Evolutionary conservation across 2,888 invertebrate genomes (phyloP).

Genomic region (Orchesella flavescens): DNA sequence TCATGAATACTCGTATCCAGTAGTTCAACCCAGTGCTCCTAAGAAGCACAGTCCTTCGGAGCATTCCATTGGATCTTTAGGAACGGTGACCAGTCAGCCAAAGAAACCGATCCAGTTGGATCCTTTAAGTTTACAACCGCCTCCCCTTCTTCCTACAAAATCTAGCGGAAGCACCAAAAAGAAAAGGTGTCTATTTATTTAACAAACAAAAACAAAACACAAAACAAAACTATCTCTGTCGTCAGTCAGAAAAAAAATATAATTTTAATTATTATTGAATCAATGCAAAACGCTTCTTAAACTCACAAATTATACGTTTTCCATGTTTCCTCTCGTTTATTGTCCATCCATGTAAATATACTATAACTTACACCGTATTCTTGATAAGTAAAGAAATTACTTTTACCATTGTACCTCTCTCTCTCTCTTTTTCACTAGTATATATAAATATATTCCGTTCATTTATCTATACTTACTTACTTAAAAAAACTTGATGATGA

Average conservation of each 20-base stretch:
- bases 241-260: background rate
- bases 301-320: constrained; percentile 10
- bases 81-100: constrained; percentile 69
- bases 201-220: constrained; percentile 26
- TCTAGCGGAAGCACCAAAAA: constrained; percentile 71
- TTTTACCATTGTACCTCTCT: constrained; percentile 34
- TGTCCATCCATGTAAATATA: constrained; percentile 53
- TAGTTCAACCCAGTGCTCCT: constrained; percentile 75
- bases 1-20: constrained; percentile 92
- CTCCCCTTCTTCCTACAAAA: constrained; percentile 72
- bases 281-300: constrained; percentile 30
- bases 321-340: constrained; percentile 17
- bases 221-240: background rate
- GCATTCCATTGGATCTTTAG: constrained; percentile 67
- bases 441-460: background rate
- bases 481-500: too few species aligned
- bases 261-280: background rate
- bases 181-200: constrained; percentile 71
- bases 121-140: constrained; percentile 71
- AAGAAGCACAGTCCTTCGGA: constrained; percentile 68
- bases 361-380: constrained; percentile 19
- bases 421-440: background rate
- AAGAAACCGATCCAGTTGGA: constrained; percentile 72
- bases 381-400: constrained; percentile 36
- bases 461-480: background rate